Percentiles rank a stretch among this genome's conserved stretches.
Conservation (phyloP, 2,797 vertebrate species). For the Ispidina lecontei region DNA sequence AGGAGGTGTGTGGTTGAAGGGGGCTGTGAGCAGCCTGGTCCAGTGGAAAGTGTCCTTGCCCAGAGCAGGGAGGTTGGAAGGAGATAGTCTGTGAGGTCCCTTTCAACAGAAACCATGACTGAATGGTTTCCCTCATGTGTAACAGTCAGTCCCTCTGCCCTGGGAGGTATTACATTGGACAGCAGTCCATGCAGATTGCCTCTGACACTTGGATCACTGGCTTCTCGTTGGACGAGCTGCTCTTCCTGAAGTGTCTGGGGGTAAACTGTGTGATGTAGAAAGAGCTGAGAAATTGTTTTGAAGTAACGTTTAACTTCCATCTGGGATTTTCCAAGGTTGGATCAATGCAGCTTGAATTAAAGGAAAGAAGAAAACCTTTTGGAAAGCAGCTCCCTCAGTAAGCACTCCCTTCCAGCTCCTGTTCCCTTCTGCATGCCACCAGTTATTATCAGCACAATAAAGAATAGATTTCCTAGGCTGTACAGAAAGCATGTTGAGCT, state of each 20-base stretch:
- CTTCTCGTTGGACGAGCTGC: background rate
- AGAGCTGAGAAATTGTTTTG: constrained; percentile 12
- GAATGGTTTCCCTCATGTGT: background rate
- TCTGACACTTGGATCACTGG: background rate
- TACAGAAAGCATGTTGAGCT: constrained; percentile 38
- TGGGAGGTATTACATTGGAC: background rate
- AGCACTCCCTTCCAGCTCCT: background rate
- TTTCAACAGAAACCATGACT: background rate
- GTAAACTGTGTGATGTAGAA: background rate
- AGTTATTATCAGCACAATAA: constrained; percentile 50
- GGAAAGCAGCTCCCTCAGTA: background rate
- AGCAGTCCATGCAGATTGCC: background rate
- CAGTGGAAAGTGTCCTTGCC: background rate
- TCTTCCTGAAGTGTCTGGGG: background rate
- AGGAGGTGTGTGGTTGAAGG: background rate
- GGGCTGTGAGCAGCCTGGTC: background rate
- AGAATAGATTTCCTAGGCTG: constrained; percentile 48
- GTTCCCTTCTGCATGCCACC: background rate
- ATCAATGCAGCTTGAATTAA: constrained; percentile 10
- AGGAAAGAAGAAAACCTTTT: background rate
- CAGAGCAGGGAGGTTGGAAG: fast-evolving
- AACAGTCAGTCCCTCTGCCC: background rate
- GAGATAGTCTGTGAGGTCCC: background rate
- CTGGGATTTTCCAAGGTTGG: constrained; percentile 4
- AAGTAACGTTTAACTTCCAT: background rate